These are phyloP conservation scores for Xenentodon cancila DNA, from an alignment of 2,797 vertebrate species.

Conservation along the genomic window DNA sequence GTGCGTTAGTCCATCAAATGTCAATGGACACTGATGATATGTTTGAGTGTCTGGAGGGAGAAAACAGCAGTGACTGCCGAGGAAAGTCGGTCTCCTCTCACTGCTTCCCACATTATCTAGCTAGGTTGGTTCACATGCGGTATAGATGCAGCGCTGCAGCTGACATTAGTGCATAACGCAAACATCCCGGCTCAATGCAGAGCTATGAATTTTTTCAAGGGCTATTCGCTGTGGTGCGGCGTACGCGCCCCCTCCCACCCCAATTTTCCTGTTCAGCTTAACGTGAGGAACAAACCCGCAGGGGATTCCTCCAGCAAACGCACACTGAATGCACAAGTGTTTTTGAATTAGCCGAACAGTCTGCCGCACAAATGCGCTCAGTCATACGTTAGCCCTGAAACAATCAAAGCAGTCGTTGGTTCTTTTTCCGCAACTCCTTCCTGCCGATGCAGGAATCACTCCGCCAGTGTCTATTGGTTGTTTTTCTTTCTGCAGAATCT, in stretches of 20 bases:
- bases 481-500: constrained; percentile 10
- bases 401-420: constrained; percentile 16
- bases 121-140: constrained; percentile 59
- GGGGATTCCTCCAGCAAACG: constrained; percentile 38
- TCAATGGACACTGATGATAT: constrained; percentile 62
- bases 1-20: constrained; percentile 29
- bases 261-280: constrained; percentile 49
- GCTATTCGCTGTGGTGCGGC: constrained; percentile 34
- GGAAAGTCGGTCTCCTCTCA: constrained; percentile 55
- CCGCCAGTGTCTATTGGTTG: constrained; percentile 14
- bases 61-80: constrained; percentile 39
- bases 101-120: constrained; percentile 56
- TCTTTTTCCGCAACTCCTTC: constrained; percentile 5
- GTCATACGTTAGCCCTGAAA: constrained; percentile 3
- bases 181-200: constrained; percentile 77
- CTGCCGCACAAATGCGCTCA: constrained; percentile 12
- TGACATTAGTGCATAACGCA: constrained; percentile 74
- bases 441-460: constrained; percentile 5
- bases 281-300: constrained; percentile 50
- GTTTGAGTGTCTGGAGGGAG: constrained; percentile 42
- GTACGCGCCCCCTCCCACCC: neutral
- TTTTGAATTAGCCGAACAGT: constrained; percentile 37
- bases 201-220: constrained; percentile 78
- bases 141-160: constrained; percentile 64
- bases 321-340: constrained; percentile 32